phyloP scores from a whole-genome alignment of 2,888 invertebrate genomes.

The Platynereis dumerilii region DNA sequence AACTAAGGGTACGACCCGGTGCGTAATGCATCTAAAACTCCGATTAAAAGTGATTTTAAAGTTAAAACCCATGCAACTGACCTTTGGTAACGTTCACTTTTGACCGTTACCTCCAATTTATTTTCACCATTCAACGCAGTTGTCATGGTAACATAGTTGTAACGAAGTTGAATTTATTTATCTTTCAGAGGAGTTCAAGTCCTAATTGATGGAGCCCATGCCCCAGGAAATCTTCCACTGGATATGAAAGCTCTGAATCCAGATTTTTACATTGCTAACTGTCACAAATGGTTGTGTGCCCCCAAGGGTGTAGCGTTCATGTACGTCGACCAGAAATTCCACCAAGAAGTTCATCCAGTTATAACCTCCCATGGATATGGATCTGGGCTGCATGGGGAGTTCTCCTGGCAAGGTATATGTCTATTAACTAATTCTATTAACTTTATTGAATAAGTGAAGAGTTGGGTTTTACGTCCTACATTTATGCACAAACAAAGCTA shows the following conservation, averaged over 20 bases:
- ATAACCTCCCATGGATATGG: constrained; percentile 61
- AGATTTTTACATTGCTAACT: constrained; percentile 59
- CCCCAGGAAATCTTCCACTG: constrained; percentile 50
- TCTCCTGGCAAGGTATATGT: constrained; percentile 58
- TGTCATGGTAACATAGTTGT: too few relatives aligned
- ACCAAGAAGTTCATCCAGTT: constrained; percentile 47
- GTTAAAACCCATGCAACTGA: too few relatives aligned
- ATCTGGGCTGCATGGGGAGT: constrained; percentile 59
- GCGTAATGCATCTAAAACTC: too few relatives aligned
- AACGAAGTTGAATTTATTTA: neutral
- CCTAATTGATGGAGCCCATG: constrained; percentile 61
- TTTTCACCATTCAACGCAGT: too few relatives aligned
- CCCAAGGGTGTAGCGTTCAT: constrained; percentile 59
- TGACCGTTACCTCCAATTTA: too few relatives aligned
- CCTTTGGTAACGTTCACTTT: too few relatives aligned
- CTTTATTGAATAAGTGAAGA: too few relatives aligned
- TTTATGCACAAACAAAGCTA: too few relatives aligned
- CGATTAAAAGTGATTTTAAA: too few relatives aligned
- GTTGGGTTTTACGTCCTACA: too few relatives aligned
- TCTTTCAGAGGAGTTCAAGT: constrained; percentile 48
- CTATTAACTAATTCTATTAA: neutral
- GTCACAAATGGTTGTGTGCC: constrained; percentile 61
- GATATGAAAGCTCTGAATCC: constrained; percentile 45
- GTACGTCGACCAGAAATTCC: constrained; percentile 50
- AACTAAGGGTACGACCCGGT: too few relatives aligned